Evolutionary conservation across 37 sponge, comb jelly and placozoan species (phyloP), one percentile per base, ranked within the genome.

Genomic region (Spongia lamella): DNA sequence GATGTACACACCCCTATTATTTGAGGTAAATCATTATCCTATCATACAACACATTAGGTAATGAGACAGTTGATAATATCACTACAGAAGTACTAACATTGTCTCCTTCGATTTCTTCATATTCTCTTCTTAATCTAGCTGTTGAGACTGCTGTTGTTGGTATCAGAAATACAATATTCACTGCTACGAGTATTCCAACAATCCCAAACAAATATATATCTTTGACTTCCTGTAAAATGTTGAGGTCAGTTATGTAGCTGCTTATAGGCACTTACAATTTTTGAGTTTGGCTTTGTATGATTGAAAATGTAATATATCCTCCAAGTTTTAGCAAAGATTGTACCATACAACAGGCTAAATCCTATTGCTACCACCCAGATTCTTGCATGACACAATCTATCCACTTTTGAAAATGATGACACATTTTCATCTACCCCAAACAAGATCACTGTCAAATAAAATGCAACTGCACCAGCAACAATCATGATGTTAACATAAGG

Each of bases 301-400:
- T 43, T 79, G 37, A 79, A 86, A 30, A 86, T 86, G 66, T 79
- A 86, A 75, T 86, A 86, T 4, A 86, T 68, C 51, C 86, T 56
- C 35, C 59, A 86, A 19, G 86, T 66, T 60, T 86, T 86, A 20
- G 63, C 86, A 54, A 86, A 55, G 0, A 86, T 63, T 7, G 86
- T 38, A 5, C 81, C 75, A 74, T 79, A 86, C 38, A 79, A 39
- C 30, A 86, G 38, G 13, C 81, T 66, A 75, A 86, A 86, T 20
- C 68, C 80, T 27, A 79, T 26, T 21, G 75, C 27, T 19, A 68
- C 75, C 13, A 86, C 4, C 86, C 86, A 86, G 26, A 86, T 60
- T 7, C 32, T 14, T 11, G 65, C 54, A 72, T 72, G 72, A 49
- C 81, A 81, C 13, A 63, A 53, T 20, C 1, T 38, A 52, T 63